Evolutionary conservation across 1,140 invertebrate genomes (phyloP).

Genomic region (Potamilus streckersoni): DNA sequence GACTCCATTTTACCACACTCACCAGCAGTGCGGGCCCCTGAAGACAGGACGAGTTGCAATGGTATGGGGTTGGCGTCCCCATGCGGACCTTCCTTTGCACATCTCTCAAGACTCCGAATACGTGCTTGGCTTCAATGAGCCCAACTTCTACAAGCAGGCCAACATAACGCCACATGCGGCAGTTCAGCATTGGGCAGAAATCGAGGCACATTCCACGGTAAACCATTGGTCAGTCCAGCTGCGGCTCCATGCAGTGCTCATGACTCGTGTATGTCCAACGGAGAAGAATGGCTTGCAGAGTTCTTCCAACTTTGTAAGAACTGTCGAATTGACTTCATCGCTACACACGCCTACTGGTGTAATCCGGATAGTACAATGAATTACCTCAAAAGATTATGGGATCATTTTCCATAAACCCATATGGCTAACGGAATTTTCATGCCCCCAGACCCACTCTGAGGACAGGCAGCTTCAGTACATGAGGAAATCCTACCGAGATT

Average conservation of each 20-base stretch:
- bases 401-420: conserved; percentile 36
- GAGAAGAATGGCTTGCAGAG: conserved; percentile 33
- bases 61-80: too few relatives aligned
- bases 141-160: conserved; percentile 9
- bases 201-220: conserved; percentile 9
- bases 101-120: too few relatives aligned
- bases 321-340: conserved; percentile 40
- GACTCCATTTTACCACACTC: too few relatives aligned
- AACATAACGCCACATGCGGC: conserved; percentile 5
- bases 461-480: conserved; percentile 36
- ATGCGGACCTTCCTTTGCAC: too few relatives aligned
- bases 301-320: conserved; percentile 38
- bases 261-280: neutral
- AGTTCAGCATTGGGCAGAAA: neutral
- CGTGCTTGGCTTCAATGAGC: conserved; percentile 16
- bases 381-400: conserved; percentile 33
- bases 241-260: neutral
- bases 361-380: conserved; percentile 37
- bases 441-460: conserved; percentile 21
- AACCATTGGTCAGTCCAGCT: conserved; percentile 12
- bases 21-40: too few relatives aligned
- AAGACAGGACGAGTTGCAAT: too few relatives aligned
- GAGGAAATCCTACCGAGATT: conserved; percentile 34
- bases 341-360: conserved; percentile 43
- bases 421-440: conserved; percentile 48